Evolutionary conservation across 2,888 invertebrate genomes (phyloP), one percentile per base, ranked within the genome.

Genomic region (Idaea straminata): DNA sequence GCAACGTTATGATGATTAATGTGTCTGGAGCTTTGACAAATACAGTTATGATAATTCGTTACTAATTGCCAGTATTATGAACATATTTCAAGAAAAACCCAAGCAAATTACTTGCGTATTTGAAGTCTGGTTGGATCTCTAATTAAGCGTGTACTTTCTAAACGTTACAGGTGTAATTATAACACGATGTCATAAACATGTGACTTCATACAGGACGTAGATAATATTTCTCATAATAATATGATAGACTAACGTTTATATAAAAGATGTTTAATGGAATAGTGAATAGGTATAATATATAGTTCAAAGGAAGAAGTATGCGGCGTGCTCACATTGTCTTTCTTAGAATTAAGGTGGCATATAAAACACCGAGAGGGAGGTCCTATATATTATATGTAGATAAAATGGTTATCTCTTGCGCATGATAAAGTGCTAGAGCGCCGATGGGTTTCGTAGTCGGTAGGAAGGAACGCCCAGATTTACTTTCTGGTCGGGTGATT

Each of bases 1-100:
- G 10, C 47, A 38, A 61, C 67, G 62, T 62, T 66, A 62, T 35
- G n/a, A 59, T 59, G 61, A 63, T 64, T 47, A 47, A 47, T 47
- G 47, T 47, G 47, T 5, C 25, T 25, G 25, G 25, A 25, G 25
- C 47, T 47, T 47, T 6, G 47, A 13, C 47, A 47, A 47, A 47
- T 47, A 47, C 47, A 10, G 47, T 47, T 47, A 47, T 47, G 47
- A 47, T 47, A 47, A 47, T 47, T 47, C 13, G 47, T 47, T 13
- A 7, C 47, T 47, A 47, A 47, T 47, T 47, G 47, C 47, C 10
- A 13, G 47, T 47, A 7, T 47, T 47, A 47, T 47, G 47, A 47
- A 47, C 47, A 47, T 47, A 47, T 10, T 47, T 47, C 47, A 47
- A 47, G 47, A 47, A 47, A 47, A 47, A 47, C 47, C 47, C 47